Evolutionary conservation across 2,888 invertebrate genomes (phyloP).

Genomic region (Lingula anatina): DNA sequence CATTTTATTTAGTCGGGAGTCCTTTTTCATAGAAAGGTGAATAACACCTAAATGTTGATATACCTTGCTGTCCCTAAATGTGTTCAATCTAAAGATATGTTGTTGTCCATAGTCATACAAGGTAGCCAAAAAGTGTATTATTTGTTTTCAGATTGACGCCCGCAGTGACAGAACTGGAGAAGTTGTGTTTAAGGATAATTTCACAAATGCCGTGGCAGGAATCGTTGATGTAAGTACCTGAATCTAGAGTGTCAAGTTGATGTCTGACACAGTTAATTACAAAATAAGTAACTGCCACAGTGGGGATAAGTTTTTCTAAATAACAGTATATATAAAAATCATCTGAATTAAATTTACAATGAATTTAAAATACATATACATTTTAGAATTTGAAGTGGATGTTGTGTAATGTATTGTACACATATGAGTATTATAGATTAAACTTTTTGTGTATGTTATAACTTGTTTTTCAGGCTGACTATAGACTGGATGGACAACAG

Average conservation of each 20-base stretch:
- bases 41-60: too few relatives aligned
- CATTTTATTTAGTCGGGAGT: too few relatives aligned
- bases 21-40: too few relatives aligned
- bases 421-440: too few relatives aligned
- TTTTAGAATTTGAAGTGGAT: background rate
- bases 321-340: too few relatives aligned
- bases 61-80: too few relatives aligned
- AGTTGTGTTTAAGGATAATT: constrained; percentile 72
- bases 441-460: constrained; percentile 1
- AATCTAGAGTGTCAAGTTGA: constrained; percentile 21
- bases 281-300: background rate
- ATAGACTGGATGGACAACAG: constrained; percentile 70
- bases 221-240: constrained; percentile 59
- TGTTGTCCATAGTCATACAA: too few relatives aligned
- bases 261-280: background rate
- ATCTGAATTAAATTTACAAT: background rate
- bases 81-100: too few relatives aligned
- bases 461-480: constrained; percentile 63
- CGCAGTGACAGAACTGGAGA: constrained; percentile 68
- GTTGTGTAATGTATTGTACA: background rate
- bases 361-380: background rate
- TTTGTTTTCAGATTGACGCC: constrained; percentile 58
- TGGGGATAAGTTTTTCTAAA: too few relatives aligned
- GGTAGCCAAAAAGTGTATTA: too few relatives aligned
- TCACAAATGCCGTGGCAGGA: constrained; percentile 69